Percentiles rank a stretch among this genome's conserved stretches.
These are phyloP conservation scores for Chaenodraco wilsoni DNA, from an alignment of 2,797 vertebrate species.

Conservation along the genomic window DNA sequence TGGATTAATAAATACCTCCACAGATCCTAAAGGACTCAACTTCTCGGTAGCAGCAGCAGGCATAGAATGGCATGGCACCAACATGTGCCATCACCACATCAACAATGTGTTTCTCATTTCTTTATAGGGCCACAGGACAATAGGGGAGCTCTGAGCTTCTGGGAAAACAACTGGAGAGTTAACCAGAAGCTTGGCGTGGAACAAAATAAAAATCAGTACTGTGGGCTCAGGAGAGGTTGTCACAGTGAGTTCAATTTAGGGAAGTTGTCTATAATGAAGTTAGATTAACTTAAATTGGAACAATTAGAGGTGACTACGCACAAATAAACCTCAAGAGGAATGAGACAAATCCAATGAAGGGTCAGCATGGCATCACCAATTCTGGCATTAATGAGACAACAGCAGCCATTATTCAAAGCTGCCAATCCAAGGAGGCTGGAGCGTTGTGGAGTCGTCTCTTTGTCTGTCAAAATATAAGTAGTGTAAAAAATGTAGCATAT, in stretches of 20 bases:
- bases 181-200: slow-evolving; percentile 37
- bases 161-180: slow-evolving; percentile 50
- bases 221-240: slow-evolving; percentile 13
- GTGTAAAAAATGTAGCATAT: no score
- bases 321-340: slow-evolving; percentile 1
- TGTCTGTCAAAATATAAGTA: background rate
- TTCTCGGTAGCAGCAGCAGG: slow-evolving; percentile 56
- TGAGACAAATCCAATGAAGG: background rate
- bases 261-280: slow-evolving; percentile 12
- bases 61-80: slow-evolving; percentile 48
- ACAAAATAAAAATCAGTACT: slow-evolving; percentile 46
- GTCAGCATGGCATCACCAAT: slow-evolving; percentile 1
- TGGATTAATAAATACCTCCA: slow-evolving; percentile 72
- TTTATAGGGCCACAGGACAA: slow-evolving; percentile 38
- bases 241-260: slow-evolving; percentile 30
- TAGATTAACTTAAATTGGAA: slow-evolving; percentile 29
- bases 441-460: background rate
- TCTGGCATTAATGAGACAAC: background rate
- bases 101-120: slow-evolving; percentile 54
- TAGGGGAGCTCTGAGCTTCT: slow-evolving; percentile 37
- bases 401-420: background rate
- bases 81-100: slow-evolving; percentile 46
- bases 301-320: slow-evolving; percentile 10
- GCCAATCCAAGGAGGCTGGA: background rate
- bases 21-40: slow-evolving; percentile 61